Evolutionary conservation across 2,797 vertebrate genomes (phyloP), one percentile per base, ranked within the genome.

Genomic region (Chloroceryle amazona): DNA sequence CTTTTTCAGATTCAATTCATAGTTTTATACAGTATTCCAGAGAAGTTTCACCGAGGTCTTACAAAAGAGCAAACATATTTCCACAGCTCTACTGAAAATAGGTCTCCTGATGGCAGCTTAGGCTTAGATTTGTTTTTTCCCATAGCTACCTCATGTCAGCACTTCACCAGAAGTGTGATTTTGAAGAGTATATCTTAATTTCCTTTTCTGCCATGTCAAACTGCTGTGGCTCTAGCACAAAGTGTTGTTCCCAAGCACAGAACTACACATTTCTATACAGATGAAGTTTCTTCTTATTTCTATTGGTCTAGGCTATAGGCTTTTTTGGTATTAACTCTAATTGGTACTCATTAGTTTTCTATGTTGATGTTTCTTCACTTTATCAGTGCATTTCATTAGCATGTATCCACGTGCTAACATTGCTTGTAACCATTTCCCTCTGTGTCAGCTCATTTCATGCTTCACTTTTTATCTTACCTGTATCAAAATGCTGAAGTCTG

Each of bases 51-150:
- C 46, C 35, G n/a, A 86, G 46, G 57, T 54, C 41, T 79, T 65
- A 58, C 28, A 63, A n/a, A n/a, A n/a, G 9, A n/a, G 54, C 46
- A 81, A 61, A 92, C 79, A 19, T 35, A 49, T 66, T 72, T 94
- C 89, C 23, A 9, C 65, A 17, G 4, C 20, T 89, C 49, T 89
- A 3, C 31, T 74, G 70, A 84, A 91, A 84, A 78, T 25, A 81
- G 22, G 61, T 86, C 41, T 84, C 46, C 75, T 41, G 21, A 72
- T 84, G 54, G 37, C 33, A 86, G 3, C 44, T 86, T 92, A 51
- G 23, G 47, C 19, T 89, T 86, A 19, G 57, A 54, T 62, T 90
- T 76, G 11, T 47, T 89, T 94, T 94, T 92, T 92, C 65, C 88
- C 78, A 23, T 26, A 89, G 61, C 21, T 74, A 28, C 13, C 31